Conservation (phyloP, 2,888 invertebrate genomes). For the Acleris laterana region DNA sequence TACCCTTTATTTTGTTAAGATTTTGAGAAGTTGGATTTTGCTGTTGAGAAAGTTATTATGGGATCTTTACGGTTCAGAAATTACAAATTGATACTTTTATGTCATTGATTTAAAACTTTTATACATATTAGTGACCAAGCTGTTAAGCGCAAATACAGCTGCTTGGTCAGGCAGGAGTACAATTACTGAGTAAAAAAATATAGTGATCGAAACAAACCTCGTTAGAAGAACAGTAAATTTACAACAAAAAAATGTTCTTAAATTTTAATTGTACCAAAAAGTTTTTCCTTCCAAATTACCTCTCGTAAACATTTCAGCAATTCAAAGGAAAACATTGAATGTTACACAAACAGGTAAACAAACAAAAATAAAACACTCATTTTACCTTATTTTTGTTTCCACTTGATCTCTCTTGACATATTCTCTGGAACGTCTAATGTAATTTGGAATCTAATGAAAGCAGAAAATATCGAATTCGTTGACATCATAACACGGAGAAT, state of each 20-base stretch:
- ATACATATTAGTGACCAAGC: no score
- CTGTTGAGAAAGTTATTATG: no score
- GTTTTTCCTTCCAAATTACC: not conserved
- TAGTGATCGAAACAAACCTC: no score
- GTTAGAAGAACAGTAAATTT: no score
- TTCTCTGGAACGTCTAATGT: conserved; percentile 10
- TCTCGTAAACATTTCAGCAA: not conserved
- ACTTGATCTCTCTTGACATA: conserved; percentile 4
- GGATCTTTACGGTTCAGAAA: no score
- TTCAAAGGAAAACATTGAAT: not conserved
- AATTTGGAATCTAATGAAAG: conserved; percentile 13
- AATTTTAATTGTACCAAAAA: no score
- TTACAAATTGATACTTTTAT: no score
- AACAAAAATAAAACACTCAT: not conserved
- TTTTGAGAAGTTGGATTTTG: not conserved
- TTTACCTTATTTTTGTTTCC: conserved; percentile 8
- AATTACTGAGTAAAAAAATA: no score
- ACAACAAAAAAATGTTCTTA: no score
- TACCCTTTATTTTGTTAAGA: not conserved
- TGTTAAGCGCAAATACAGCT: no score
- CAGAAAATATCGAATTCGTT: conserved; percentile 14
- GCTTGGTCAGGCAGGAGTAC: no score
- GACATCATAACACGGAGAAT: conserved; percentile 15
- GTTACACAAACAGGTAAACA: not conserved
- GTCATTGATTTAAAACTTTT: no score